Evolutionary conservation across 2,888 invertebrate genomes (phyloP).

Genomic region (Arrhopalites spinosus): DNA sequence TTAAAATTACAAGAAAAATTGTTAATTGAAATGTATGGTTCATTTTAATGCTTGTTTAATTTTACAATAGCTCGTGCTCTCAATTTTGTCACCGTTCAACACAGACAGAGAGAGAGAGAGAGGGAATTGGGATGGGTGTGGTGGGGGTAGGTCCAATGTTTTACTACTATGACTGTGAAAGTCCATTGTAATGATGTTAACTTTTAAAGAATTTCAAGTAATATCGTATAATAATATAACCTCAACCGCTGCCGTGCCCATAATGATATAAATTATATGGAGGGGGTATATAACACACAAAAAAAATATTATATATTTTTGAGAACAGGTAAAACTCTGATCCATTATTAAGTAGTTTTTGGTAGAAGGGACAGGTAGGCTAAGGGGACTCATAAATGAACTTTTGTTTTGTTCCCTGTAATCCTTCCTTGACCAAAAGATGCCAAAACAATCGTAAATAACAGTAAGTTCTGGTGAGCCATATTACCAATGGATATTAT

Average conservation of each 20-base stretch:
- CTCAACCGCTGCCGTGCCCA: constrained; percentile 29
- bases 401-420: not conserved
- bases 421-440: constrained; percentile 24
- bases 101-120: too few species aligned
- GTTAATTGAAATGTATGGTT: too few species aligned
- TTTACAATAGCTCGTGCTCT: not conserved
- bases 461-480: not conserved
- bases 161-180: too few species aligned
- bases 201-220: too few species aligned
- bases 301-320: not conserved
- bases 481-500: not conserved
- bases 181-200: too few species aligned
- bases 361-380: not conserved
- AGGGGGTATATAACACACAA: constrained; percentile 8
- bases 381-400: not conserved
- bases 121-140: too few species aligned
- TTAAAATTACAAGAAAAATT: too few species aligned
- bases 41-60: too few species aligned
- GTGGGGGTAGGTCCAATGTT: too few species aligned
- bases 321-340: not conserved
- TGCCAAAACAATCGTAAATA: constrained; percentile 38
- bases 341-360: constrained; percentile 1
- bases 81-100: not conserved
- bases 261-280: constrained; percentile 18
- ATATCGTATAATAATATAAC: not conserved